Evolutionary conservation across 2,888 invertebrate species (phyloP), one percentile per base, ranked within the genome.

Genomic region (Globia sparganii): DNA sequence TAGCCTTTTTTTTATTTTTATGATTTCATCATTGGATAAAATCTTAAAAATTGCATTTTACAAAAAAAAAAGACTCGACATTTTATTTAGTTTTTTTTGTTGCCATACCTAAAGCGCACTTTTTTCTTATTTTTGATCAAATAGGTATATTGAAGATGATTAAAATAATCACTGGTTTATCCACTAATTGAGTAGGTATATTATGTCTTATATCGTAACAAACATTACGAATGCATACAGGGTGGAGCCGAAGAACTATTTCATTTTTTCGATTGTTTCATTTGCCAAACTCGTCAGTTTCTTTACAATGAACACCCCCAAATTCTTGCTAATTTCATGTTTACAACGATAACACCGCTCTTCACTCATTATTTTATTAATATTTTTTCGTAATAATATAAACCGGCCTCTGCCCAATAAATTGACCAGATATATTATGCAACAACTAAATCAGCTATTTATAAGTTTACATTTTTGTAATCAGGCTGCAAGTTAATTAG

Each of bases 121-220:
- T 59, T 21, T 40, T 69, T 15, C 37, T 69, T 21, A 13, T 67
- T 53, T 68, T 37, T n/a, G 1, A 28, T 21, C 18, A 37, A 11
- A 25, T n/a, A 37, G 4, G 49, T 31, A 34, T 9, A 28, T 67
- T 34, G 0, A 21, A 46, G 4, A 31, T 58, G 2, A 68, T 46
- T 46, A 31, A 56, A 56, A 37, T 21, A 59, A 40, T 61, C n/a
- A 34, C 58, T 49, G 15, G 18, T 49, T 59, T 53, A 53, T 37
- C 25, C n/a, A 81, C 43, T 21, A 37, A 28, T 25, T 28, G n/a
- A n/a, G n/a, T n/a, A 25, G 25, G 4, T 37, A 64, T 31, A 13
- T 43, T 43, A 46, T 72, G 6, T 53, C 40, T 21, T n/a, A 81
- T 75, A 49, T 75, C 34, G 9, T 75, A 67, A 75, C 61, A 46